Evolutionary conservation across 2,888 invertebrate species (phyloP).

Genomic region (Creontiades dilutus): DNA sequence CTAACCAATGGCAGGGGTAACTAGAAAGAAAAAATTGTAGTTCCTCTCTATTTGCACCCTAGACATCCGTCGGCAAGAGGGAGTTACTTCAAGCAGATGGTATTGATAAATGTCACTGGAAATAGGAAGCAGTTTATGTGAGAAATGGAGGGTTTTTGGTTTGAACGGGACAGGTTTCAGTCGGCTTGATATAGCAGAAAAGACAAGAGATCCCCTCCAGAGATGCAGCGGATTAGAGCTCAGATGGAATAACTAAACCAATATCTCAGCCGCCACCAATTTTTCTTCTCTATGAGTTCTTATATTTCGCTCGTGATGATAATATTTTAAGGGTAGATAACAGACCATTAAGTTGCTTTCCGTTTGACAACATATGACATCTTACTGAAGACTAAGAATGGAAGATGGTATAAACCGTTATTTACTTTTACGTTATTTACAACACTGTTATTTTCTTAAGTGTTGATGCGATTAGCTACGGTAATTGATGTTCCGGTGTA

Average conservation of each 20-base stretch:
- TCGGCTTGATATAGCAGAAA: neutral
- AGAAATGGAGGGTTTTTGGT: neutral
- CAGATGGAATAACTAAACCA: conserved; percentile 18
- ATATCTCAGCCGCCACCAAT: neutral
- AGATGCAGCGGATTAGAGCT: neutral
- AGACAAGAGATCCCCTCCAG: neutral
- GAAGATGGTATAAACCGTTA: no score
- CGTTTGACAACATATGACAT: no score
- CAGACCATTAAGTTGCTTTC: neutral
- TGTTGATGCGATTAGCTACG: no score
- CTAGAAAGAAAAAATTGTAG: neutral
- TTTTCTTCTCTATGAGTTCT: neutral
- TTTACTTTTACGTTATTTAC: no score
- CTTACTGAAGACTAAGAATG: no score
- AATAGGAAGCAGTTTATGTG: conserved; percentile 24
- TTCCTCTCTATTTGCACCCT: neutral
- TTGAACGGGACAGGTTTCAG: neutral
- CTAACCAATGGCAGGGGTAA: no score
- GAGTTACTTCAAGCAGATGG: neutral
- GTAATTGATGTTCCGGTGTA: no score
- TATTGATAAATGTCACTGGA: conserved; percentile 11
- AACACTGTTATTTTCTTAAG: no score
- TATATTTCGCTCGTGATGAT: neutral
- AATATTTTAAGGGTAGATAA: neutral
- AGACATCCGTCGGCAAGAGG: neutral